phyloP scores from a whole-genome alignment of 1,140 invertebrate genomes.

The Danaus plexippus region DNA sequence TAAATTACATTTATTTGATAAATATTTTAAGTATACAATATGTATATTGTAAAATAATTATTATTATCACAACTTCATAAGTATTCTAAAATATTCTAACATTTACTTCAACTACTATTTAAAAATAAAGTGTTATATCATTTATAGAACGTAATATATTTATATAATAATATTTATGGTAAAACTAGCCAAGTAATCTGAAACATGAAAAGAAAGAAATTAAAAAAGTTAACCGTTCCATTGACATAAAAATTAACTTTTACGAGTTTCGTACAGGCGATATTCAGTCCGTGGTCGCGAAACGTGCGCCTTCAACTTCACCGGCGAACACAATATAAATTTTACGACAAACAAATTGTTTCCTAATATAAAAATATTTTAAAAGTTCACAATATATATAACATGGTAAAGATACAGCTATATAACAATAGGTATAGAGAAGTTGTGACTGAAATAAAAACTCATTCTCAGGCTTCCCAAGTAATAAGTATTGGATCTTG shows the following conservation, averaged over 20 bases:
- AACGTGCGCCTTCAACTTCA: not conserved
- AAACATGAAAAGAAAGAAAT: slow-evolving; percentile 40
- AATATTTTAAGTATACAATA: too few relatives aligned
- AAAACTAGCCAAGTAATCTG: slow-evolving; percentile 2
- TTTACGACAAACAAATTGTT: slow-evolving; percentile 13
- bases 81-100: too few relatives aligned
- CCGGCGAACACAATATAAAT: too few relatives aligned
- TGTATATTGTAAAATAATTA: too few relatives aligned
- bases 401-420: too few relatives aligned
- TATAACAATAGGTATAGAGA: too few relatives aligned
- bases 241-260: slow-evolving; percentile 52
- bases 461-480: too few relatives aligned
- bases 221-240: slow-evolving; percentile 45
- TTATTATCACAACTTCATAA: too few relatives aligned
- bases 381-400: not conserved
- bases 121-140: slow-evolving; percentile 1
- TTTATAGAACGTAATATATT: not conserved
- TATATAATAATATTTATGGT: slow-evolving; percentile 7
- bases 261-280: slow-evolving; percentile 38
- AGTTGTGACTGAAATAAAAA: too few relatives aligned
- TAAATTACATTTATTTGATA: too few relatives aligned
- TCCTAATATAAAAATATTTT: not conserved
- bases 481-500: too few relatives aligned
- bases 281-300: slow-evolving; percentile 21
- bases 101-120: not conserved